phyloP scores from a whole-genome alignment of 2,113 vertebrate species.

The Rostratula benghalensis region DNA sequence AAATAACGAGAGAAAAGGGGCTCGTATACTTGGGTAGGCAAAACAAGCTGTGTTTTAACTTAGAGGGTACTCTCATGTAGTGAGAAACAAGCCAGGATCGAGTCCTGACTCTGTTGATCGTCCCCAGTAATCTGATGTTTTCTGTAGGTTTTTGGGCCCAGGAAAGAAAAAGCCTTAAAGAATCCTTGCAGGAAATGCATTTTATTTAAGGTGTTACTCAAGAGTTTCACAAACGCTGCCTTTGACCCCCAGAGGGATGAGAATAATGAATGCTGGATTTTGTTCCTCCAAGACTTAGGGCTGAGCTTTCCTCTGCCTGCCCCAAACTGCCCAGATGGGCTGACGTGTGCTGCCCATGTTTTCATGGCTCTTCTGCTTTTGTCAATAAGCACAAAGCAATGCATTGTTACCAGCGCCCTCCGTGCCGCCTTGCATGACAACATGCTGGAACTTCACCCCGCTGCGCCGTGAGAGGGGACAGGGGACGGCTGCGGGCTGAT shows the following conservation, averaged over 20 bases:
- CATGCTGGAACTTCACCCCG: background rate
- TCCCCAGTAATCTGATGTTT: background rate
- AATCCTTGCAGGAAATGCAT: background rate
- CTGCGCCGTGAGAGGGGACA: fast-evolving
- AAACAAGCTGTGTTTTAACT: background rate
- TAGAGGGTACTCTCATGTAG: background rate
- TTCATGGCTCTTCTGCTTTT: background rate
- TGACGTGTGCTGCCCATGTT: background rate
- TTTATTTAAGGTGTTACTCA: background rate
- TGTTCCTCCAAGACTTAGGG: background rate
- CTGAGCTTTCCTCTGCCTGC: background rate
- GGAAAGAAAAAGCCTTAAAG: background rate
- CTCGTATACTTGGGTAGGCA: background rate
- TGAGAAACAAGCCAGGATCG: background rate
- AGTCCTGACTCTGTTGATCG: background rate
- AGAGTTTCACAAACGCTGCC: background rate
- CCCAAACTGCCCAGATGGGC: background rate
- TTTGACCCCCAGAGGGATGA: background rate
- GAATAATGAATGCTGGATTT: background rate
- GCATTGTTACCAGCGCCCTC: background rate
- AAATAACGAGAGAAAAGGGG: background rate
- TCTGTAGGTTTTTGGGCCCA: background rate
- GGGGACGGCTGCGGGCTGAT: background rate
- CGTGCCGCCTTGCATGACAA: background rate
- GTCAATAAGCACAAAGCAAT: background rate